phyloP scores from a whole-genome alignment of 2,888 invertebrate genomes.

The Ophraella communa region DNA sequence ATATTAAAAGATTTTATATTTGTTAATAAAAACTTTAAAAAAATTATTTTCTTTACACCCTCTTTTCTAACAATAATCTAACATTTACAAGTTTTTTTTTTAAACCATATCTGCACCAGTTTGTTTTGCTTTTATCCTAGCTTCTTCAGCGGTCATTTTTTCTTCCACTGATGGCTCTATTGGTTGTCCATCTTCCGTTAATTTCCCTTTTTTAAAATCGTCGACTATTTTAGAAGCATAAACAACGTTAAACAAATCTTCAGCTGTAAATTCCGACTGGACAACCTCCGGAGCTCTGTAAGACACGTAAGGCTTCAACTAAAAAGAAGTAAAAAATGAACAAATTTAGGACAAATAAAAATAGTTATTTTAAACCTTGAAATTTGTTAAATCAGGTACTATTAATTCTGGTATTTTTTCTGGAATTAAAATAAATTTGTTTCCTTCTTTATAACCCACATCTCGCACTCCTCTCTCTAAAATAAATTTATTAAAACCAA shows the following conservation, averaged over 20 bases:
- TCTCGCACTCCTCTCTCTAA: conserved; percentile 73
- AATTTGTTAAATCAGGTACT: conserved; percentile 87
- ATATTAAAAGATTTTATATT: not conserved
- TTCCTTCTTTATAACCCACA: conserved; percentile 67
- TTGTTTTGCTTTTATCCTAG: conserved; percentile 70
- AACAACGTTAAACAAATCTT: conserved; percentile 81
- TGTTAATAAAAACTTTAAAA: not conserved
- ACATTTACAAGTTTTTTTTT: not conserved
- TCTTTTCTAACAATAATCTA: not conserved
- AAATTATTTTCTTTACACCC: not conserved
- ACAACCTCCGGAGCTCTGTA: conserved; percentile 78
- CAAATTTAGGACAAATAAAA: not conserved
- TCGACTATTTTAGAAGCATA: conserved; percentile 80
- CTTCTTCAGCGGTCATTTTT: conserved; percentile 74
- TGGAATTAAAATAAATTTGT: conserved; percentile 69
- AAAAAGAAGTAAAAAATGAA: conserved; percentile 48
- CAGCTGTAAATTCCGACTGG: conserved; percentile 82
- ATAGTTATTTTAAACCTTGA: conserved; percentile 62
- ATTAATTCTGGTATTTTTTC: conserved; percentile 93
- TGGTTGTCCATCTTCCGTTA: conserved; percentile 73
- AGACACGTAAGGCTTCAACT: conserved; percentile 93
- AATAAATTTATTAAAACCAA: conserved; percentile 40
- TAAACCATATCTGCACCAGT: conserved; percentile 84
- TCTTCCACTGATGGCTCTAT: conserved; percentile 77
- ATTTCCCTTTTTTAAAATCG: conserved; percentile 75